These are phyloP conservation scores for Caenorhabditis macrosperma DNA, from an alignment of 2,888 invertebrate genomes.

Conservation along the genomic window DNA sequence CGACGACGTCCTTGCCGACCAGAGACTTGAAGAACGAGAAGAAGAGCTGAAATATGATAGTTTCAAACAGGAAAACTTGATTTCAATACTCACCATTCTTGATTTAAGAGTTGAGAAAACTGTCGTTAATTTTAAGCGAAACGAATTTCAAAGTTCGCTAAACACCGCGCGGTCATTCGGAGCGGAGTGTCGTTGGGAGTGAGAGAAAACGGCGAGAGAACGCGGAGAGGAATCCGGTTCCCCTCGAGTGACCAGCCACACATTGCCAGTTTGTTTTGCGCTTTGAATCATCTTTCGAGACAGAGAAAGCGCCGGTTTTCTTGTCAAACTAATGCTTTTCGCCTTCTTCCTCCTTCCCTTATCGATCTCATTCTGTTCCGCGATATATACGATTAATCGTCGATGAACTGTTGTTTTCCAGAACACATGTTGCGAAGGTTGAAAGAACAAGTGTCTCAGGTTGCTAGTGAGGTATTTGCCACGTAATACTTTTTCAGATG, in stretches of 20 bases:
- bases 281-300: conserved; percentile 52
- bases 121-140: neutral
- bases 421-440: conserved; percentile 65
- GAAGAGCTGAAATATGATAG: conserved; percentile 85
- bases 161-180: neutral
- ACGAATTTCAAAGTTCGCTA: neutral
- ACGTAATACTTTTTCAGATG: neutral
- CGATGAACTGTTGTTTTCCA: conserved; percentile 55
- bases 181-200: neutral
- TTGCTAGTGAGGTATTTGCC: conserved; percentile 65
- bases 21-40: conserved; percentile 99
- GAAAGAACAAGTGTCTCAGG: conserved; percentile 69
- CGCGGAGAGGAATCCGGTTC: conserved; percentile 45
- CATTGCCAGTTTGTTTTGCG: conserved; percentile 51
- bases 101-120: neutral
- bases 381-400: conserved; percentile 22
- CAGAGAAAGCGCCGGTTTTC: conserved; percentile 47
- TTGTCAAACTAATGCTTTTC: conserved; percentile 51
- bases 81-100: conserved; percentile 30
- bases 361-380: conserved; percentile 20
- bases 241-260: conserved; percentile 35
- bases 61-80: neutral
- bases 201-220: neutral
- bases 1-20: conserved; percentile 98
- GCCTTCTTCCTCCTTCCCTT: conserved; percentile 8